Evolutionary conservation across 2,113 vertebrate species (phyloP).

Genomic region (Corvus moneduloides): DNA sequence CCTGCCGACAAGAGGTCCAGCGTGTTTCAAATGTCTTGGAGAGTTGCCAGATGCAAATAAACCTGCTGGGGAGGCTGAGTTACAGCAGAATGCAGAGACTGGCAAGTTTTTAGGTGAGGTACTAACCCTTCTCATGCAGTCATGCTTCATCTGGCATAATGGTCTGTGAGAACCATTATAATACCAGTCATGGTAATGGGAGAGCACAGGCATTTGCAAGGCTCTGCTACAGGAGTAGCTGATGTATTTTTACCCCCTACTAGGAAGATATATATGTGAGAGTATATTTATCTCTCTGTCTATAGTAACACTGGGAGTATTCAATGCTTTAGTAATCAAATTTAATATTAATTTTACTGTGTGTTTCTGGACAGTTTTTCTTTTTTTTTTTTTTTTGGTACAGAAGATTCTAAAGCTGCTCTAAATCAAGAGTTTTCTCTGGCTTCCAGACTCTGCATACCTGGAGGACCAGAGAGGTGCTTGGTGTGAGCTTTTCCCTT

Average conservation of each 20-base stretch:
- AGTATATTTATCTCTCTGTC: fast-evolving
- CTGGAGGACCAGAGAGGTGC: neutral
- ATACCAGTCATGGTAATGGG: neutral
- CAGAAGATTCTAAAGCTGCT: neutral
- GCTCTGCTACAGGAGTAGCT: neutral
- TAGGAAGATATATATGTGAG: neutral
- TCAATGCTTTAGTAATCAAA: neutral
- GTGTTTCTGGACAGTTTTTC: neutral
- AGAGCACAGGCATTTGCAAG: neutral
- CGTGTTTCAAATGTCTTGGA: neutral
- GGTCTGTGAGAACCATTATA: neutral
- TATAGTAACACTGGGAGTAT: neutral
- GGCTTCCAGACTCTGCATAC: neutral
- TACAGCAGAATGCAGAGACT: neutral
- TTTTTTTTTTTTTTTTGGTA: neutral
- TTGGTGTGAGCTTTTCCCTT: neutral
- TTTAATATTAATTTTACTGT: neutral
- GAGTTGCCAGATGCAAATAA: neutral
- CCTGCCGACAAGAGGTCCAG: neutral
- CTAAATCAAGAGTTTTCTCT: neutral
- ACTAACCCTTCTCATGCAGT: neutral
- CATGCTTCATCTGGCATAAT: neutral
- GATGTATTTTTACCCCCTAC: neutral
- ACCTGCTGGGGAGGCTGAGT: neutral
- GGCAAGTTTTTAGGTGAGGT: neutral